Percentiles rank a stretch among this genome's conserved stretches.
phyloP scores from a whole-genome alignment of 1,140 invertebrate genomes.

The Periplaneta americana region DNA sequence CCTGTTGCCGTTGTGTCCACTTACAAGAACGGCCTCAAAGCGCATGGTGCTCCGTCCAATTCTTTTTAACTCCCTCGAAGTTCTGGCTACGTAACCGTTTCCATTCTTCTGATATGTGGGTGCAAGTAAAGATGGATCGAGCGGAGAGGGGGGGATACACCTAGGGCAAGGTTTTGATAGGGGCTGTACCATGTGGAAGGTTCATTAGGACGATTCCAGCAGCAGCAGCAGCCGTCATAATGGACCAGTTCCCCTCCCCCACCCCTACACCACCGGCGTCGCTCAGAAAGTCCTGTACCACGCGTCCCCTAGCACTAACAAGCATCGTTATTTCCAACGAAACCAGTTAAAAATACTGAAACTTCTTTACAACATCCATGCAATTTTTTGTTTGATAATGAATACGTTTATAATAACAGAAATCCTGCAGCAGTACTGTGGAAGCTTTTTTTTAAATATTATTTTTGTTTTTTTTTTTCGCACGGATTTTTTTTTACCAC shows the following conservation, averaged over 20 bases:
- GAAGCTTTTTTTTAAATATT: not conserved
- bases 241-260: not conserved
- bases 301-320: not conserved
- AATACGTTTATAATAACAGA: conserved; percentile 7
- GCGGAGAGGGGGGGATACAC: not conserved
- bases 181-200: not conserved
- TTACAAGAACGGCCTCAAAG: too few species aligned
- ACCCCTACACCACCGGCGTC: not conserved
- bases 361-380: conserved; percentile 3
- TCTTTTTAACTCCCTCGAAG: too few species aligned
- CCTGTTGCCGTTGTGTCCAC: too few species aligned
- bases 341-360: conserved; percentile 11
- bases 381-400: not conserved
- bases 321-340: conserved; percentile 12
- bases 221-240: not conserved
- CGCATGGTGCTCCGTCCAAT: too few species aligned
- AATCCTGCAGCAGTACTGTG: not conserved
- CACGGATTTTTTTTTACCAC: not conserved
- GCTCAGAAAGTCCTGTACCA: not conserved
- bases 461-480: not conserved
- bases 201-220: conserved; percentile 9
- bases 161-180: not conserved
- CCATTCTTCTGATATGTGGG: not conserved
- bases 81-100: too few species aligned
- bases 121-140: not conserved